Conservation (phyloP, 2,888 invertebrate genomes). For the Herminia tarsipennalis region DNA sequence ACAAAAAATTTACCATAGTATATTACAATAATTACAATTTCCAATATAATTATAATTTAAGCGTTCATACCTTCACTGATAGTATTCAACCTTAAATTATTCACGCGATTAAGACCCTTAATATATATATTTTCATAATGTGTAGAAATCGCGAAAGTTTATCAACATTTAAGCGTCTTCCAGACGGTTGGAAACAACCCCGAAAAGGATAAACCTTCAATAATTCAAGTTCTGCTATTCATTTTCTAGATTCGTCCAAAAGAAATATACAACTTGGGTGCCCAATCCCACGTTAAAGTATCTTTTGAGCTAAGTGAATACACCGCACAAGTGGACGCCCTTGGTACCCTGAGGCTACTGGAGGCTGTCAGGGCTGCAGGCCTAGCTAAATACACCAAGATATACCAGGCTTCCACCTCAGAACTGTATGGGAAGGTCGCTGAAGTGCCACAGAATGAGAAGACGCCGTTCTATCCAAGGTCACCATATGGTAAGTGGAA, state of each 20-base stretch:
- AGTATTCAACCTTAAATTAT: too few species aligned
- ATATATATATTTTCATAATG: too few species aligned
- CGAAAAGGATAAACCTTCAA: too few species aligned
- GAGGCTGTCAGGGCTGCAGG: constrained; percentile 97
- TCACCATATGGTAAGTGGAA: constrained; percentile 95
- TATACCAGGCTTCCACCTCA: constrained; percentile 98
- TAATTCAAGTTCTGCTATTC: neutral
- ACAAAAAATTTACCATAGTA: too few species aligned
- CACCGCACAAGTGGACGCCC: constrained; percentile 98
- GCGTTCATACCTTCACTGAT: too few species aligned
- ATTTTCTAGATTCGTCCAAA: constrained; percentile 88
- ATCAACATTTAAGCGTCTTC: too few species aligned
- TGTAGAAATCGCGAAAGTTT: too few species aligned
- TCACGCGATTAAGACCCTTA: too few species aligned
- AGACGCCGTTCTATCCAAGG: constrained; percentile 97
- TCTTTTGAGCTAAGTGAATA: constrained; percentile 99
- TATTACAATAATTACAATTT: too few species aligned
- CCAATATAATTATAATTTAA: too few species aligned
- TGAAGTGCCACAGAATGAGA: constrained; percentile 97
- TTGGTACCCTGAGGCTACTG: constrained; percentile 95
- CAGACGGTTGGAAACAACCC: too few species aligned
- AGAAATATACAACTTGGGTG: constrained; percentile 99
- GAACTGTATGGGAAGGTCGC: constrained; percentile 97
- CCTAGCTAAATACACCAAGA: constrained; percentile 91
- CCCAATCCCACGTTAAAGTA: constrained; percentile 99